These are phyloP conservation scores for Urosaurus nigricauda DNA, from an alignment of 2,797 vertebrate genomes.

Conservation along the genomic window DNA sequence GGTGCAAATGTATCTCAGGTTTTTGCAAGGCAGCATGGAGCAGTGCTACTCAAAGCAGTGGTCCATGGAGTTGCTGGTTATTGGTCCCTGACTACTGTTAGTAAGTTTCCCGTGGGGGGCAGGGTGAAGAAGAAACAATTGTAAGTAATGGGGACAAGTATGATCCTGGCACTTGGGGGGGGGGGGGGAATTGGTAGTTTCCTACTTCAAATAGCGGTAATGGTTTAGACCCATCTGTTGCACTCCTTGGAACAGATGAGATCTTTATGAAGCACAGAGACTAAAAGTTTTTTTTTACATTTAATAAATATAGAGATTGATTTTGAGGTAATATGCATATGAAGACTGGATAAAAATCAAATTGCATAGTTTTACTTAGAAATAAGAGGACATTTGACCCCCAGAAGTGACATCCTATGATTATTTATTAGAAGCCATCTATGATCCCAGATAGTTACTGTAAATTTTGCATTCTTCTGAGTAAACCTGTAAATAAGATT, in stretches of 20 bases:
- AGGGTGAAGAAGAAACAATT: too few species aligned
- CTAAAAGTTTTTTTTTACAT: neutral
- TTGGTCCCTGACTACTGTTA: too few species aligned
- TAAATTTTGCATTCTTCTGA: neutral
- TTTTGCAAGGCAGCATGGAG: neutral
- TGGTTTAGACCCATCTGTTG: neutral
- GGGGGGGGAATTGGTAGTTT: too few species aligned
- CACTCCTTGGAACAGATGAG: neutral
- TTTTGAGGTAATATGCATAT: neutral
- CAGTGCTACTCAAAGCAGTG: too few species aligned
- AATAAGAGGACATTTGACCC: neutral
- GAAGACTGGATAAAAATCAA: neutral
- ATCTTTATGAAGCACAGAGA: neutral
- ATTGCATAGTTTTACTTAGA: neutral
- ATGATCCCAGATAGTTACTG: neutral
- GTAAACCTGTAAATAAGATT: neutral
- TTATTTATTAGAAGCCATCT: neutral
- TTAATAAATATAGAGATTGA: neutral
- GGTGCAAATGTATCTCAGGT: neutral
- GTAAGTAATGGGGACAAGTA: too few species aligned
- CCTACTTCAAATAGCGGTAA: too few species aligned
- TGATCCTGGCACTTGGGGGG: too few species aligned
- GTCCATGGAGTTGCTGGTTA: too few species aligned
- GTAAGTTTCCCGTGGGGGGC: too few species aligned
- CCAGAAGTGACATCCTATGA: neutral